Evolutionary conservation across 2,113 vertebrate species (phyloP).

Genomic region (Perca fluviatilis): DNA sequence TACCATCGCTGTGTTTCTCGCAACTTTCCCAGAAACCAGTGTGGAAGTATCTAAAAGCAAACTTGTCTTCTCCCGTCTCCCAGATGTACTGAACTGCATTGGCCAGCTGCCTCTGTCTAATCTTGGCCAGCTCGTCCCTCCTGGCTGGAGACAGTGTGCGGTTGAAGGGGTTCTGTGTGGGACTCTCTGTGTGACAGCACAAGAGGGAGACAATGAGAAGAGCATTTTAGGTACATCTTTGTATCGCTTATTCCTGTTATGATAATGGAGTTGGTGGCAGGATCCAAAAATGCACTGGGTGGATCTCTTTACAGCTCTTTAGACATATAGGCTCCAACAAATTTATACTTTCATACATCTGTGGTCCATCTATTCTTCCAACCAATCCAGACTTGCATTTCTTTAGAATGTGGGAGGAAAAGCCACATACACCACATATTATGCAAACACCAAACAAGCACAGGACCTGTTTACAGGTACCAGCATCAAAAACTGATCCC

Average conservation of each 20-base stretch:
- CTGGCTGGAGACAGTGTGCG: constrained; percentile 78
- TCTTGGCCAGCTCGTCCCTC: constrained; percentile 80
- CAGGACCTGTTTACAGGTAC: neutral
- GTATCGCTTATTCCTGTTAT: neutral
- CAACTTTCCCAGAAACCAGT: constrained; percentile 90
- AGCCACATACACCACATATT: neutral
- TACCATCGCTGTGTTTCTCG: constrained; percentile 87
- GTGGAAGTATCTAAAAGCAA: constrained; percentile 88
- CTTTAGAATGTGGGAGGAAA: neutral
- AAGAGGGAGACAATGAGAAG: neutral
- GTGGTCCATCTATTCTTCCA: neutral
- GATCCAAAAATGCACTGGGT: neutral
- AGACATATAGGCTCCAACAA: neutral
- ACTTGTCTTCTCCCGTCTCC: constrained; percentile 91
- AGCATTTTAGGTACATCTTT: neutral
- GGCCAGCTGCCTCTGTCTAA: constrained; percentile 81
- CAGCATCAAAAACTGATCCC: neutral
- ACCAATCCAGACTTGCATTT: constrained; percentile 1
- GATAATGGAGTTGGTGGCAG: neutral
- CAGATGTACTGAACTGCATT: constrained; percentile 90
- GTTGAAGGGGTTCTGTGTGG: constrained; percentile 82
- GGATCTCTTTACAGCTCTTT: neutral
- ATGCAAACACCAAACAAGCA: neutral
- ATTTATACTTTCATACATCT: neutral
- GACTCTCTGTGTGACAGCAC: constrained; percentile 74